Evolutionary conservation across 2,113 vertebrate genomes (phyloP).

Genomic region (Lethenteron camtschaticum): DNA sequence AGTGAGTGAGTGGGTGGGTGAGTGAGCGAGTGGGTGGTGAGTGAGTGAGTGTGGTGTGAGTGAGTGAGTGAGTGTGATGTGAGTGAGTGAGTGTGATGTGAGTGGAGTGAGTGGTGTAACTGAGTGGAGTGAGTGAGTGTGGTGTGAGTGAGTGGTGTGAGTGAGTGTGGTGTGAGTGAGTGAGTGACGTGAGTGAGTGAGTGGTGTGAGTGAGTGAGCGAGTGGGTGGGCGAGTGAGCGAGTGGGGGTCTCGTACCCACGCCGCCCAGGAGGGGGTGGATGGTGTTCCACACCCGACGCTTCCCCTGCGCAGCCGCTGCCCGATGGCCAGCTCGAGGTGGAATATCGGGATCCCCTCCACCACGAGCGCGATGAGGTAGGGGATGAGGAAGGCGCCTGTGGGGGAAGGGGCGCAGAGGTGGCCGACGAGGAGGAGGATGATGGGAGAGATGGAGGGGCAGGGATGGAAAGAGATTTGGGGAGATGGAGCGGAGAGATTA

Average conservation of each 20-base stretch:
- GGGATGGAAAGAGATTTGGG: neutral
- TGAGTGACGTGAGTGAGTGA: no score
- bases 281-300: slow-evolving; percentile 45
- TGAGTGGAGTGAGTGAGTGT: no score
- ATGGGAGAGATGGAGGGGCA: neutral
- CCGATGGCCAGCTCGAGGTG: slow-evolving; percentile 57
- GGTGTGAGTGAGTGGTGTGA: no score
- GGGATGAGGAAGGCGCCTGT: slow-evolving; percentile 72
- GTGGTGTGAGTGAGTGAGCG: no score
- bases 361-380: slow-evolving; percentile 43
- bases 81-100: no score
- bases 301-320: slow-evolving; percentile 43
- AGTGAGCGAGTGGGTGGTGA: no score
- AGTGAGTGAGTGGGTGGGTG: no score
- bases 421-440: neutral
- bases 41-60: no score
- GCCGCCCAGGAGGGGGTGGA: slow-evolving; percentile 48
- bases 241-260: slow-evolving; percentile 23
- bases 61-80: no score
- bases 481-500: neutral
- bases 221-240: neutral
- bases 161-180: no score
- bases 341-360: slow-evolving; percentile 55
- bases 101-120: no score
- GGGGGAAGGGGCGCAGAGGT: slow-evolving; percentile 4